Conservation (phyloP, 2,113 vertebrate species). For the Climacteris rufus region DNA sequence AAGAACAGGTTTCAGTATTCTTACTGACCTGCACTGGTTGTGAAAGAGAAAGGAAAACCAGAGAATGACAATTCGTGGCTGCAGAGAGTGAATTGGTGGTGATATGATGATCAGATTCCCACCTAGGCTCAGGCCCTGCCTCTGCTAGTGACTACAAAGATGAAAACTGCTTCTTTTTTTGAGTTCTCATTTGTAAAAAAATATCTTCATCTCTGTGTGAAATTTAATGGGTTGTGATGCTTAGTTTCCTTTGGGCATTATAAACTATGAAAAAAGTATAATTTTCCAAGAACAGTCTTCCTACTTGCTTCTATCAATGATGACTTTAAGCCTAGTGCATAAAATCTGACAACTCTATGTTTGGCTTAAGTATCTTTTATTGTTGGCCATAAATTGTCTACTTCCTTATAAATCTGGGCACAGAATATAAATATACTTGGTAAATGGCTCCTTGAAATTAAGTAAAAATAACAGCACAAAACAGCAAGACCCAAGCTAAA, state of each 20-base stretch:
- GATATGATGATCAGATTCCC: not conserved
- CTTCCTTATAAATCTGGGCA: not conserved
- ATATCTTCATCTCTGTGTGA: not conserved
- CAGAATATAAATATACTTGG: not conserved
- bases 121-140: not conserved
- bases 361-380: not conserved
- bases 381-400: not conserved
- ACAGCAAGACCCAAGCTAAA: not conserved
- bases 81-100: accelerated
- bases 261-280: not conserved
- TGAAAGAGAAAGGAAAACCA: not conserved
- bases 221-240: not conserved
- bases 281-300: not conserved
- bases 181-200: not conserved
- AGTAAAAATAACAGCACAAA: not conserved
- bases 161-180: not conserved
- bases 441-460: not conserved
- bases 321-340: not conserved
- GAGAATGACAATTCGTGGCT: not conserved
- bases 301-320: not conserved
- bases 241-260: not conserved
- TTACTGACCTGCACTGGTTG: not conserved
- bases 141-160: not conserved
- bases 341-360: not conserved
- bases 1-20: not conserved